These are phyloP conservation scores for Megalops atlanticus DNA, from an alignment of 2,113 vertebrate species.

Conservation along the genomic window DNA sequence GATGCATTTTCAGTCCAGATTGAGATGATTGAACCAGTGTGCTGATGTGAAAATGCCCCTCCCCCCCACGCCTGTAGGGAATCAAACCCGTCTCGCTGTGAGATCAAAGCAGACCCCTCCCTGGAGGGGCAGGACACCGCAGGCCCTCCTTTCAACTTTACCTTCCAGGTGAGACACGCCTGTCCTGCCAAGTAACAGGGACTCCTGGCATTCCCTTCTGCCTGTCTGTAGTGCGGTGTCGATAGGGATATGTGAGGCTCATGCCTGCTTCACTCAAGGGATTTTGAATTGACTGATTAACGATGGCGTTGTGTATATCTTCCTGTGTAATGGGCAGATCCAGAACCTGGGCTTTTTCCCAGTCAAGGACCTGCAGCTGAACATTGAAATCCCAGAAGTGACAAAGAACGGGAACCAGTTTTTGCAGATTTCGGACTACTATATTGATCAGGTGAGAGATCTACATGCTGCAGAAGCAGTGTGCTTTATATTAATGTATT, in stretches of 20 bases:
- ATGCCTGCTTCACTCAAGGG: no score
- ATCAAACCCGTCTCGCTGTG: constrained; percentile 77
- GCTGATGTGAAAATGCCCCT: not conserved
- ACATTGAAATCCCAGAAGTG: constrained; percentile 74
- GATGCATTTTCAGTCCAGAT: no score
- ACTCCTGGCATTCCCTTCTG: not conserved
- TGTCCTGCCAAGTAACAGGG: not conserved
- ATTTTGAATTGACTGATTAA: no score
- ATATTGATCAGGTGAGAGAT: constrained; percentile 71
- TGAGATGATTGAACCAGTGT: no score
- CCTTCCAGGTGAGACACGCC: constrained; percentile 68
- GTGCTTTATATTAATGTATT: not conserved
- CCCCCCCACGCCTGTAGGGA: constrained; percentile 62
- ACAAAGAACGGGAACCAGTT: constrained; percentile 76
- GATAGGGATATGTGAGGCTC: no score
- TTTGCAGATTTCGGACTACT: constrained; percentile 71
- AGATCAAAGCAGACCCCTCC: constrained; percentile 75
- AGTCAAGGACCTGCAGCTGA: constrained; percentile 71
- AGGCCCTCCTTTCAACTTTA: constrained; percentile 74
- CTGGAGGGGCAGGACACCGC: constrained; percentile 60
- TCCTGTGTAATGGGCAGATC: constrained; percentile 65
- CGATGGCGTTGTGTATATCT: not conserved
- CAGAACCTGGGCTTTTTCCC: constrained; percentile 86
- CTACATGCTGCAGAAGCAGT: not conserved
- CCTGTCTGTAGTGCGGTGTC: no score